phyloP scores from a whole-genome alignment of 2,888 invertebrate species.

The Callyntrura guangdongensis region DNA sequence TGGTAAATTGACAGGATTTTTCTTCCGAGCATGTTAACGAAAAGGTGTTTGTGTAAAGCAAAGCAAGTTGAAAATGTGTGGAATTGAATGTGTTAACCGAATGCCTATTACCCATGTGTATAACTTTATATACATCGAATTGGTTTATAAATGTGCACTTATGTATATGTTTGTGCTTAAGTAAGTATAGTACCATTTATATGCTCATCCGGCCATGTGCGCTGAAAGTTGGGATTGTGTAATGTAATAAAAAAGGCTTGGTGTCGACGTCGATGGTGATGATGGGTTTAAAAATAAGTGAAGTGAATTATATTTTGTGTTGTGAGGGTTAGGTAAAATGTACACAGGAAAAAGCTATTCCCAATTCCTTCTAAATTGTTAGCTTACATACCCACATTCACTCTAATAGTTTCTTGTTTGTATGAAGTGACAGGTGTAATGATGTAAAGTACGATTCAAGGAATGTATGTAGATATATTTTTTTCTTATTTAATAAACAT shows the following conservation, averaged over 20 bases:
- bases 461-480: too few species aligned
- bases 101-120: too few species aligned
- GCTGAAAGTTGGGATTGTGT: not conserved
- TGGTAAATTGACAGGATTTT: conserved; percentile 84
- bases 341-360: too few species aligned
- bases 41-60: conserved; percentile 10
- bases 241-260: conserved; percentile 48
- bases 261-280: conserved; percentile 58
- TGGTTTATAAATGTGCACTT: conserved; percentile 1
- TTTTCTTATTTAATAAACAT: too few species aligned
- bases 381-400: too few species aligned
- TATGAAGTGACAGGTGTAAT: not conserved
- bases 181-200: too few species aligned
- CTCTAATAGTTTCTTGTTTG: not conserved
- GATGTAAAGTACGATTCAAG: too few species aligned
- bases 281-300: conserved; percentile 55
- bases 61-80: too few species aligned
- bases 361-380: too few species aligned
- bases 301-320: conserved; percentile 9
- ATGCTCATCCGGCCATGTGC: conserved; percentile 53
- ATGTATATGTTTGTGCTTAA: too few species aligned
- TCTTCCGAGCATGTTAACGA: not conserved
- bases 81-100: too few species aligned
- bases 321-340: not conserved
- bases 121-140: not conserved